A percentile compares a stretch with the other conserved stretches of the same genome.
phyloP scores from a whole-genome alignment of 2,797 vertebrate species.

The Falco novaeseelandiae region DNA sequence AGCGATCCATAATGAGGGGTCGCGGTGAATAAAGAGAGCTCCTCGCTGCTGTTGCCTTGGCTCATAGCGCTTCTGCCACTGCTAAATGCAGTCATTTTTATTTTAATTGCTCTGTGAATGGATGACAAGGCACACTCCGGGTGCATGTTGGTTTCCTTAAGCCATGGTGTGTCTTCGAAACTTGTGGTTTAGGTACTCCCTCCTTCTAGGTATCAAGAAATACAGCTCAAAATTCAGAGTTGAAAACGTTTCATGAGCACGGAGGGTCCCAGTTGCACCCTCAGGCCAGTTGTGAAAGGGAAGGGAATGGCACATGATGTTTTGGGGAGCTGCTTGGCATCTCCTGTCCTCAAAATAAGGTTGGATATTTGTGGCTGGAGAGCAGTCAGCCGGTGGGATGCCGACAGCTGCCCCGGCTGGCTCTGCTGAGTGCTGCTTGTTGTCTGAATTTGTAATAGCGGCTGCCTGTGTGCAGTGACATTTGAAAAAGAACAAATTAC shows the following conservation, averaged over 20 bases:
- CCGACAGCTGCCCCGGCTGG: rapidly evolving
- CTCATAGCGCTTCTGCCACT: background rate
- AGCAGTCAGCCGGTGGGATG: background rate
- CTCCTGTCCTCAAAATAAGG: background rate
- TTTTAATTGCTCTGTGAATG: background rate
- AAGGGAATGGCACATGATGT: rapidly evolving
- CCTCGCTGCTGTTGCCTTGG: background rate
- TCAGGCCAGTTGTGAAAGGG: background rate
- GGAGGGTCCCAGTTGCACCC: background rate
- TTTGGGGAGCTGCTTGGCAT: background rate
- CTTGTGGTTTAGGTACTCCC: background rate
- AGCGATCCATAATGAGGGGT: slow-evolving; percentile 27
- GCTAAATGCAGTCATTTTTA: background rate
- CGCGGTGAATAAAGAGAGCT: background rate
- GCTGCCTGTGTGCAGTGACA: background rate
- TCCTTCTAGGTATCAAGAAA: background rate
- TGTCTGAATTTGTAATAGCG: background rate
- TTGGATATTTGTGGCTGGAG: background rate
- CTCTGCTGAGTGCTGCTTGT: rapidly evolving
- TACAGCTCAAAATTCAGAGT: background rate
- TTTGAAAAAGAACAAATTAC: background rate
- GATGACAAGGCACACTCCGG: rapidly evolving
- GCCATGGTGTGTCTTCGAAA: background rate
- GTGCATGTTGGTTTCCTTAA: background rate
- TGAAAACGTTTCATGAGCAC: background rate